phyloP scores from a whole-genome alignment of 1,140 invertebrate genomes.

The Daktulosphaira vitifoliae region DNA sequence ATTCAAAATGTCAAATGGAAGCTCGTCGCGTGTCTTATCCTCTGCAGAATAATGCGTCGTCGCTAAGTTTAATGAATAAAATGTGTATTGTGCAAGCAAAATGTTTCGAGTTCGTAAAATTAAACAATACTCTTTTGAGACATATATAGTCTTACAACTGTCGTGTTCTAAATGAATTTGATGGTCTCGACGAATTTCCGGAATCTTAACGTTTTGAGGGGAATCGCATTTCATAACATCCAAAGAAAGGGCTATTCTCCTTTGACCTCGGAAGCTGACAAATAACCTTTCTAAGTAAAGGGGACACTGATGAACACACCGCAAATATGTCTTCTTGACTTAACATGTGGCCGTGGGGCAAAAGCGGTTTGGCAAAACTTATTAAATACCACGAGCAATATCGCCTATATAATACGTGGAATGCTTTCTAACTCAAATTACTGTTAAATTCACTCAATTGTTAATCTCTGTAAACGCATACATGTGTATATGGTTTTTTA shows the following conservation, averaged over 20 bases:
- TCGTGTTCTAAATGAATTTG: too few relatives aligned
- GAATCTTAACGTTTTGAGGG: slow-evolving; percentile 12
- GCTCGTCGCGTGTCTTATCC: too few relatives aligned
- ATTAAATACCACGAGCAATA: slow-evolving; percentile 4
- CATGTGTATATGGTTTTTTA: background rate
- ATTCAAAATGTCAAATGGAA: too few relatives aligned
- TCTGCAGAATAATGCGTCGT: too few relatives aligned
- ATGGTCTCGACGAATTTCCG: background rate
- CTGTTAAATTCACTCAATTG: slow-evolving; percentile 1
- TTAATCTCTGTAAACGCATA: slow-evolving; percentile 11
- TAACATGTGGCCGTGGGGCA: background rate
- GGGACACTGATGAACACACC: slow-evolving; percentile 7
- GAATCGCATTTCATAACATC: slow-evolving; percentile 4
- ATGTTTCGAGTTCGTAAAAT: too few relatives aligned
- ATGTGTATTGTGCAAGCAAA: too few relatives aligned
- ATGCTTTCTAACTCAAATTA: slow-evolving; percentile 1
- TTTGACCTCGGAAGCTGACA: slow-evolving; percentile 11
- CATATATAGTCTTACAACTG: too few relatives aligned
- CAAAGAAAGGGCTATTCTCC: background rate
- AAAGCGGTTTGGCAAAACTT: slow-evolving; percentile 15
- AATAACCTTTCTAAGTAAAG: background rate
- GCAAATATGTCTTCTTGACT: slow-evolving; percentile 17
- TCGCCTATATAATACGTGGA: background rate
- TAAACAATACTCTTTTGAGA: too few relatives aligned
- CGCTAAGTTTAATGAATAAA: too few relatives aligned